Evolutionary conservation across 2,888 invertebrate species (phyloP).

Genomic region (Siphlonurus alternatus): DNA sequence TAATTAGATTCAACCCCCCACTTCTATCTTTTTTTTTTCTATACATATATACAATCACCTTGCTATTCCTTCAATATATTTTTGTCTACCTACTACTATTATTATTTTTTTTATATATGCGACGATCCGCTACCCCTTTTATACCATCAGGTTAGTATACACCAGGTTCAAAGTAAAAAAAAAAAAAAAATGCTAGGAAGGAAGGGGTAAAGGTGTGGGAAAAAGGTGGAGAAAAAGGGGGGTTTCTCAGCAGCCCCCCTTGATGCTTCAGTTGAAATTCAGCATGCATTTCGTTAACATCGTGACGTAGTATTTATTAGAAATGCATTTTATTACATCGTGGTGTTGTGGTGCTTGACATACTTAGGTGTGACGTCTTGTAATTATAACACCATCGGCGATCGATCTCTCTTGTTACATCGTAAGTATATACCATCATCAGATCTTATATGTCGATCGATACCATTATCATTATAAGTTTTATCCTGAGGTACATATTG

Average conservation of each 20-base stretch:
- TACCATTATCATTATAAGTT: too few species aligned
- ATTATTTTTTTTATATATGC: not conserved
- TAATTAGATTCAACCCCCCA: not conserved
- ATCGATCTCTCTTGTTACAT: too few species aligned
- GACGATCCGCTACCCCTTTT: not conserved
- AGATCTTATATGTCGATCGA: too few species aligned
- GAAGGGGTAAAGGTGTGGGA: conserved; percentile 4
- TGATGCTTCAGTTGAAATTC: not conserved
- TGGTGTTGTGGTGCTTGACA: too few species aligned
- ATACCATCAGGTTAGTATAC: not conserved
- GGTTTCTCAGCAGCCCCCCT: not conserved
- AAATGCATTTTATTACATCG: too few species aligned
- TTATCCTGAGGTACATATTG: too few species aligned
- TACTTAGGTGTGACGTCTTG: too few species aligned
- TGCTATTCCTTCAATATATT: not conserved
- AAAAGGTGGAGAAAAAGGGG: not conserved
- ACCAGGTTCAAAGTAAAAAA: not conserved
- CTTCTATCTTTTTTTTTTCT: not conserved
- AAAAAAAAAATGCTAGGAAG: not conserved
- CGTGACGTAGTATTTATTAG: too few species aligned
- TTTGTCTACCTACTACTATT: not conserved
- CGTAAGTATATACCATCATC: too few species aligned
- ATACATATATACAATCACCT: not conserved
- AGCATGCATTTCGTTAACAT: not conserved
- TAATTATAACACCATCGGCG: too few species aligned